Conservation (phyloP, 2,888 invertebrate species). For the Suillia variegata region DNA sequence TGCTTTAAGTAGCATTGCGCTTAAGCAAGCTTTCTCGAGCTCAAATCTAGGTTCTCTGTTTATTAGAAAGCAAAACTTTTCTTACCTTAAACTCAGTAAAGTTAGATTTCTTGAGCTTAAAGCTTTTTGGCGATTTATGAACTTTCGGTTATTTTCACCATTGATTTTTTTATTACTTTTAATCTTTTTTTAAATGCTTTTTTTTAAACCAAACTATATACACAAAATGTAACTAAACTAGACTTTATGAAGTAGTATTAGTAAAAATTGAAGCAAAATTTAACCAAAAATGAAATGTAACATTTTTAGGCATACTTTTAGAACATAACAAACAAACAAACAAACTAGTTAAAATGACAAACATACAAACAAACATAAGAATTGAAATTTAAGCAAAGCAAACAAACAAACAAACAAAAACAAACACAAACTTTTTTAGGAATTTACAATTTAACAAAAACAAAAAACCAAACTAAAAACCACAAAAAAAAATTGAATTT, state of each 20-base stretch:
- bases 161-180: neutral
- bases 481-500: slow-evolving; percentile 1
- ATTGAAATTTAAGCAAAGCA: neutral
- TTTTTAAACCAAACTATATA: neutral
- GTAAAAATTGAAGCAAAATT: slow-evolving; percentile 11
- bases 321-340: slow-evolving; percentile 7
- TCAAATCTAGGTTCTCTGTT: too few relatives aligned
- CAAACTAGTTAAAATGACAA: slow-evolving; percentile 10
- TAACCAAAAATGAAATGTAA: slow-evolving; percentile 14
- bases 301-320: slow-evolving; percentile 21
- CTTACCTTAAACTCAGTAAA: too few relatives aligned
- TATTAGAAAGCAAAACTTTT: too few relatives aligned
- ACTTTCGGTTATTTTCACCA: too few relatives aligned
- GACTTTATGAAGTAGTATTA: slow-evolving; percentile 18
- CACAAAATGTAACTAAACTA: slow-evolving; percentile 14
- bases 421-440: slow-evolving; percentile 4
- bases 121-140: too few relatives aligned
- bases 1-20: too few relatives aligned
- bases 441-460: neutral
- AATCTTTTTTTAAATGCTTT: neutral
- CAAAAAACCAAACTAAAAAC: neutral
- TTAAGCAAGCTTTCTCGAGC: too few relatives aligned
- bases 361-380: neutral
- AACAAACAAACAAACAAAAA: neutral
- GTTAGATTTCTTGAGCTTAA: too few relatives aligned